Percentiles rank a stretch among this genome's conserved stretches.
These are phyloP conservation scores for Isurus oxyrinchus DNA, from an alignment of 2,113 vertebrate genomes.

Conservation along the genomic window DNA sequence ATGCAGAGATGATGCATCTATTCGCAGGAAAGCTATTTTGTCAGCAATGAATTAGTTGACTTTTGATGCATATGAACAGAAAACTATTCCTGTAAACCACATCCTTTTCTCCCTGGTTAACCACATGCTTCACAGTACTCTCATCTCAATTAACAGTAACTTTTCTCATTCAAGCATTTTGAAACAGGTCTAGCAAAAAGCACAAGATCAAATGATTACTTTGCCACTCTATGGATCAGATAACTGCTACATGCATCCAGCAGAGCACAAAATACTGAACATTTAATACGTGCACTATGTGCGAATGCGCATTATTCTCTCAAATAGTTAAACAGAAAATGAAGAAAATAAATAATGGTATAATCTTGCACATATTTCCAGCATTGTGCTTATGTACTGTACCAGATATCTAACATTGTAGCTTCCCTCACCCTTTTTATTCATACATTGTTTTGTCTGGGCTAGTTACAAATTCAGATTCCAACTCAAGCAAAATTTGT, in stretches of 20 bases:
- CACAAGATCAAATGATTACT: neutral
- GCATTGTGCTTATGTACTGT: neutral
- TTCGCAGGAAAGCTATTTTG: neutral
- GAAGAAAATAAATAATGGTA: neutral
- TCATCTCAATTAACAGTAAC: neutral
- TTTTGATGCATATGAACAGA: neutral
- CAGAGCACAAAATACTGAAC: neutral
- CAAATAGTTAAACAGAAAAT: neutral
- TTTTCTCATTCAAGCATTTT: neutral
- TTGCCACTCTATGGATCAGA: neutral
- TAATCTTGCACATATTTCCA: neutral
- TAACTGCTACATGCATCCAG: neutral
- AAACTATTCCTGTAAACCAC: constrained; percentile 15
- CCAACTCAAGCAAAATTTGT: neutral
- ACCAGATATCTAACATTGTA: neutral
- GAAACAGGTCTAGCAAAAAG: neutral
- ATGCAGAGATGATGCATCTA: neutral
- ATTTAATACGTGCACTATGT: neutral
- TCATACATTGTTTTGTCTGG: neutral
- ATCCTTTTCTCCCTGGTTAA: neutral
- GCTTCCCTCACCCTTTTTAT: neutral
- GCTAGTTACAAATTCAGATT: neutral
- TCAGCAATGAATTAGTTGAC: neutral
- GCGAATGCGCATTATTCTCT: neutral
- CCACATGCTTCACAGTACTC: neutral